These are phyloP conservation scores for Mormyrus proboscirostris DNA, from an alignment of 2,797 vertebrate genomes.

Conservation along the genomic window DNA sequence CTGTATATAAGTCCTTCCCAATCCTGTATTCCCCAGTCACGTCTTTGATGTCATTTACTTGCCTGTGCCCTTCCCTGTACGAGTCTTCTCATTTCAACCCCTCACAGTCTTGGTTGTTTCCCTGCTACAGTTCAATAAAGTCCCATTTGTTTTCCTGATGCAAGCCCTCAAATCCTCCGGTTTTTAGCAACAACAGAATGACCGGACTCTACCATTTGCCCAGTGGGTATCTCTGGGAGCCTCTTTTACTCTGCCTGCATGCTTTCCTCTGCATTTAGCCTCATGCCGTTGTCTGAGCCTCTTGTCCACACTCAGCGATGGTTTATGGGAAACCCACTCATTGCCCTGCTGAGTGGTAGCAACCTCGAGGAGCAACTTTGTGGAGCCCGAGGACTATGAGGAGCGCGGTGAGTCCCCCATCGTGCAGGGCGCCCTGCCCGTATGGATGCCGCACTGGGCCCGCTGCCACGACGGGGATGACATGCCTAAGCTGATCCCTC, in stretches of 20 bases:
- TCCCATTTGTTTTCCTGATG: neutral
- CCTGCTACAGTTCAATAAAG: neutral
- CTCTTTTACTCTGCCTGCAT: neutral
- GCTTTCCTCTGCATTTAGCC: neutral
- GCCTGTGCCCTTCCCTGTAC: neutral
- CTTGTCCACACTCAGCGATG: neutral
- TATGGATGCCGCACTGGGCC: neutral
- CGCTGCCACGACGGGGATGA: neutral
- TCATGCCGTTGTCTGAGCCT: neutral
- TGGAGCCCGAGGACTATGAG: neutral
- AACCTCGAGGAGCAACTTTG: neutral
- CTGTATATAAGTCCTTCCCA: neutral
- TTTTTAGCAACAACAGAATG: neutral
- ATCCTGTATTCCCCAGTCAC: neutral
- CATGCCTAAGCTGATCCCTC: neutral
- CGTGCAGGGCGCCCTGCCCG: neutral
- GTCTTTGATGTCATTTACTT: neutral
- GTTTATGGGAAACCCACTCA: neutral
- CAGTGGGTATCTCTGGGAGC: neutral
- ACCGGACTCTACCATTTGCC: neutral
- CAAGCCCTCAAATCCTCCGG: neutral
- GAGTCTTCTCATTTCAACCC: neutral
- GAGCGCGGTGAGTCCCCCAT: neutral
- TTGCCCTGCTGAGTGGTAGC: neutral
- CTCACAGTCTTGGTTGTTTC: neutral